These are phyloP conservation scores for Leuctra nigra DNA, from an alignment of 2,888 invertebrate genomes.

Conservation along the genomic window DNA sequence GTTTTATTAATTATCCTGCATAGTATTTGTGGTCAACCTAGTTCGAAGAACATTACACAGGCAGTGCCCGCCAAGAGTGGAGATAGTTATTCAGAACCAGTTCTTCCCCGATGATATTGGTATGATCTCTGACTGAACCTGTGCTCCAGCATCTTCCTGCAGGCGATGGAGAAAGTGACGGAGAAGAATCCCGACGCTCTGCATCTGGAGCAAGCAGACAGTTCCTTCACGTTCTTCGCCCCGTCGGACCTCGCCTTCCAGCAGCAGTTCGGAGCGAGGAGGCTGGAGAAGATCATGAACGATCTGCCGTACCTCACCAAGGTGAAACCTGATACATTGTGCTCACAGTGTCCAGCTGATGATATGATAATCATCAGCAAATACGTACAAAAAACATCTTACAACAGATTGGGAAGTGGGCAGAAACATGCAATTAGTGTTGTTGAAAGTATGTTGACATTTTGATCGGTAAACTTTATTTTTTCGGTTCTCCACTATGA, in stretches of 20 bases:
- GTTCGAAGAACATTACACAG: too few relatives aligned
- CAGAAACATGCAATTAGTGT: neutral
- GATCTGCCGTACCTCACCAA: constrained; percentile 36
- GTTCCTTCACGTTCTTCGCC: constrained; percentile 41
- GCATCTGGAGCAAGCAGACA: constrained; percentile 32
- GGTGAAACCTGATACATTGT: constrained; percentile 31
- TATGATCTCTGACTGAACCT: too few relatives aligned
- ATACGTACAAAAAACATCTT: too few relatives aligned
- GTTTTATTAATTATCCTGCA: too few relatives aligned
- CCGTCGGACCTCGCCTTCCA: constrained; percentile 43
- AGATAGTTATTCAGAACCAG: too few relatives aligned
- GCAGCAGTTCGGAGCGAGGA: constrained; percentile 34
- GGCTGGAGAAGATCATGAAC: constrained; percentile 36
- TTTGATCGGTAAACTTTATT: too few relatives aligned
- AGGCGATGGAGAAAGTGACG: constrained; percentile 37
- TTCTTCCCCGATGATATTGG: too few relatives aligned
- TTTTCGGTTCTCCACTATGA: neutral
- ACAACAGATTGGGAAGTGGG: neutral
- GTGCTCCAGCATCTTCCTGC: constrained; percentile 37
- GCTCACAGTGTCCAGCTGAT: too few relatives aligned
- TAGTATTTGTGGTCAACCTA: too few relatives aligned
- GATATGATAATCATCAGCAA: too few relatives aligned
- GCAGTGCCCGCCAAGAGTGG: too few relatives aligned
- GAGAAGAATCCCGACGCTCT: constrained; percentile 34
- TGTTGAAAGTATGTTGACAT: too few relatives aligned